Percentiles rank a stretch among this genome's conserved stretches.
Conservation (phyloP, 1,140 invertebrate species). For the Thaumetopoea pityocampa region DNA sequence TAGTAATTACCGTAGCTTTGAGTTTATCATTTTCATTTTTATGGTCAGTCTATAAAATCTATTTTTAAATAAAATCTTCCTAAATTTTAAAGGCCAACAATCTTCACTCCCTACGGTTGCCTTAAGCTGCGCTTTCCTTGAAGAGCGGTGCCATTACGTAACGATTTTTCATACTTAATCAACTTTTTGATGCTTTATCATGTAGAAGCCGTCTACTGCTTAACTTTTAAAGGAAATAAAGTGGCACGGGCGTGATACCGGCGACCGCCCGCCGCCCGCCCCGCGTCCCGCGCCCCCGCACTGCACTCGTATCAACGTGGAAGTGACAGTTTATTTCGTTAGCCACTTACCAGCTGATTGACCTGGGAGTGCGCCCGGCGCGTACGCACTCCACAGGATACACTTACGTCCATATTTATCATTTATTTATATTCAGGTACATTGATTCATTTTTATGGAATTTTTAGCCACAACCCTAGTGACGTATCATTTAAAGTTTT, state of each 20-base stretch:
- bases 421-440: not conserved
- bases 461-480: not conserved
- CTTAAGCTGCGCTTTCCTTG: not conserved
- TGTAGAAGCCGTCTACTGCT: not conserved
- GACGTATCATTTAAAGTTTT: no score
- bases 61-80: no score
- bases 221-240: no score
- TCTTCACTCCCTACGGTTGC: no score
- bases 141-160: not conserved
- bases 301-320: slow-evolving; percentile 26
- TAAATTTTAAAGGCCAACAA: no score
- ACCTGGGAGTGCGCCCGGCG: slow-evolving; percentile 18
- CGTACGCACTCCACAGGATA: slow-evolving; percentile 6
- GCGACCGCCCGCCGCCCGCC: no score
- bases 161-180: not conserved
- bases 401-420: not conserved
- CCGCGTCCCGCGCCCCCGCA: no score
- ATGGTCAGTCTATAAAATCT: no score
- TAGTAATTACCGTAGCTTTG: no score
- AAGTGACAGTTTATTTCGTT: slow-evolving; percentile 55
- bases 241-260: no score
- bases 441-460: not conserved
- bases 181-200: not conserved
- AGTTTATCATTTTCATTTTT: no score
- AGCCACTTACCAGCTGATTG: slow-evolving; percentile 42